Conservation (phyloP, 2,113 vertebrate genomes). For the Himantopus leucocephalus region DNA sequence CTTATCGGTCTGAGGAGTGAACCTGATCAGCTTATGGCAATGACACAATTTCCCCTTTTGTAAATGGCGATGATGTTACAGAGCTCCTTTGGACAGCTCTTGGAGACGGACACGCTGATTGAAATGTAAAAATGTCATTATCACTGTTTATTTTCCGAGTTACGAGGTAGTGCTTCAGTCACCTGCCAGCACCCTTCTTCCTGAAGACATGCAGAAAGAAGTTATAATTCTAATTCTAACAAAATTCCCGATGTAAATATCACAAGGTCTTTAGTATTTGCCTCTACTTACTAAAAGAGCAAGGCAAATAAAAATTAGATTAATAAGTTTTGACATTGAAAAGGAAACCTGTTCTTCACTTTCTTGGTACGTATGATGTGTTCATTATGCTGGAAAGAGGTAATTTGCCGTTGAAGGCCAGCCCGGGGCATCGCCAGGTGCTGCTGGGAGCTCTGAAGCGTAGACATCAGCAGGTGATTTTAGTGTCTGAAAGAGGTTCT, state of each 20-base stretch:
- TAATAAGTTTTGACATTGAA: background rate
- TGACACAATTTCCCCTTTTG: background rate
- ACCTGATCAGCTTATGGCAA: background rate
- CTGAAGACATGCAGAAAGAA: background rate
- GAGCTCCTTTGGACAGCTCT: background rate
- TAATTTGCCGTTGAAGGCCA: too few species aligned
- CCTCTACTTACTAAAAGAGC: background rate
- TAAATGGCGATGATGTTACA: background rate
- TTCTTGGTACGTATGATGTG: background rate
- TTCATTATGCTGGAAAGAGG: background rate
- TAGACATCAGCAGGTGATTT: background rate
- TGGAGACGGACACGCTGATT: background rate
- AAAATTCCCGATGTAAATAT: background rate
- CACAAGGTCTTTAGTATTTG: background rate
- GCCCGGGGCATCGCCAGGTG: background rate
- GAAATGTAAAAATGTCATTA: background rate
- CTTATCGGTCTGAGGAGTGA: background rate
- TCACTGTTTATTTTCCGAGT: background rate
- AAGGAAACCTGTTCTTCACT: background rate
- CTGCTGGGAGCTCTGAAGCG: background rate
- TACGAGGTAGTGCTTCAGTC: background rate
- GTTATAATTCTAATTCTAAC: background rate
- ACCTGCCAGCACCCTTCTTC: background rate
- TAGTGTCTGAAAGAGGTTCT: background rate
- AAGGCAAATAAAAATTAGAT: background rate